phyloP scores from a whole-genome alignment of 1,140 invertebrate genomes.

The Ridgeia piscesae region DNA sequence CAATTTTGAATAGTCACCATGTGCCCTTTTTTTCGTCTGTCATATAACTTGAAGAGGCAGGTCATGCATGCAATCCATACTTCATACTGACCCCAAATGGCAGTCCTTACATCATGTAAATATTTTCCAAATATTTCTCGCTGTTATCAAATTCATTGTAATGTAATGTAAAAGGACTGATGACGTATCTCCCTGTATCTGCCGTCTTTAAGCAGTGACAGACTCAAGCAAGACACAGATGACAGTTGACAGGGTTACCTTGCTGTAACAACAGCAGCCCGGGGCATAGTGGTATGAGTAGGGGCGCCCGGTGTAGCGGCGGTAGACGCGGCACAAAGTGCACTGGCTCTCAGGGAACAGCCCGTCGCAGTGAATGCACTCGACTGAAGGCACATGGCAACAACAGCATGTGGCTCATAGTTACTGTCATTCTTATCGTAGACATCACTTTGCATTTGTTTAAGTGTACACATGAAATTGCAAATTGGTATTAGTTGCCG shows the following conservation, averaged over 20 bases:
- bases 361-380: not conserved
- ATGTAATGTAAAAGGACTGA: not conserved
- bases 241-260: not conserved
- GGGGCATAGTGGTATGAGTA: not conserved
- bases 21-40: not conserved
- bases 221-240: not conserved
- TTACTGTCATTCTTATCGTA: too few species aligned
- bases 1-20: not conserved
- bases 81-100: not conserved
- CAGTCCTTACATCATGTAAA: not conserved
- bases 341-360: not conserved
- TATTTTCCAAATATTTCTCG: not conserved
- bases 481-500: too few species aligned
- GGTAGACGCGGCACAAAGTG: not conserved
- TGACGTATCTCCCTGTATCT: not conserved
- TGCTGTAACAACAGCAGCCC: not conserved
- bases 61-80: not conserved
- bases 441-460: too few species aligned
- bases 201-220: not conserved
- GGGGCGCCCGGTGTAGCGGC: not conserved
- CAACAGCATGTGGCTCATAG: not conserved
- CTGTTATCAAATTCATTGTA: not conserved
- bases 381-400: not conserved
- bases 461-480: too few species aligned
- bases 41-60: not conserved